phyloP scores from a whole-genome alignment of 2,797 vertebrate genomes.

The Pelobates cultripes region DNA sequence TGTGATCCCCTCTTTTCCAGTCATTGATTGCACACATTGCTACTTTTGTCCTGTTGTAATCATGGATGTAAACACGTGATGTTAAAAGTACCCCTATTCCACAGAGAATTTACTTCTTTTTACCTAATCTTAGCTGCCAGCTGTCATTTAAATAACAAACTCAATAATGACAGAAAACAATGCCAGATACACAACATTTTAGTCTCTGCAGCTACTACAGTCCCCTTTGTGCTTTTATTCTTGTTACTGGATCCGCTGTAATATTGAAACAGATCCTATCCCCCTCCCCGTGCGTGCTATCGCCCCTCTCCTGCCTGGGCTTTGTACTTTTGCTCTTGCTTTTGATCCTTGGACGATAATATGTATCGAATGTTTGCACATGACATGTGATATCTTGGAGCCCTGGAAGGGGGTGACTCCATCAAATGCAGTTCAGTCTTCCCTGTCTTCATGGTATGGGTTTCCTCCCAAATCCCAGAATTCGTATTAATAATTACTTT shows the following conservation, averaged over 20 bases:
- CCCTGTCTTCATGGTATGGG: background rate
- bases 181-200: slow-evolving; percentile 17
- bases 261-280: slow-evolving; percentile 33
- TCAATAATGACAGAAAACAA: slow-evolving; percentile 37
- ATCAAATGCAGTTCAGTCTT: slow-evolving; percentile 13
- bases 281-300: slow-evolving; percentile 37
- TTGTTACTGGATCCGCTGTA: slow-evolving; percentile 41
- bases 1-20: background rate
- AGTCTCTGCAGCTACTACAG: slow-evolving; percentile 8
- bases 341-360: slow-evolving; percentile 51
- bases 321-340: slow-evolving; percentile 49
- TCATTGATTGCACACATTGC: background rate
- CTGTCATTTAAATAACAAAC: slow-evolving; percentile 27
- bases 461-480: slow-evolving; percentile 6
- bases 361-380: slow-evolving; percentile 51
- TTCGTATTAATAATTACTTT: slow-evolving; percentile 19
- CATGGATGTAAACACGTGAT: background rate
- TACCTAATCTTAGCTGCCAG: slow-evolving; percentile 19
- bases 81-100: background rate
- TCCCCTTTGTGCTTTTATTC: slow-evolving; percentile 39
- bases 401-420: slow-evolving; percentile 23
- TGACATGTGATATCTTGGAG: slow-evolving; percentile 34
- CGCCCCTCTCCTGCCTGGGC: slow-evolving; percentile 20
- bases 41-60: background rate
- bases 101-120: slow-evolving; percentile 7